Evolutionary conservation across 2,113 vertebrate species (phyloP).

Genomic region (Coturnix japonica): DNA sequence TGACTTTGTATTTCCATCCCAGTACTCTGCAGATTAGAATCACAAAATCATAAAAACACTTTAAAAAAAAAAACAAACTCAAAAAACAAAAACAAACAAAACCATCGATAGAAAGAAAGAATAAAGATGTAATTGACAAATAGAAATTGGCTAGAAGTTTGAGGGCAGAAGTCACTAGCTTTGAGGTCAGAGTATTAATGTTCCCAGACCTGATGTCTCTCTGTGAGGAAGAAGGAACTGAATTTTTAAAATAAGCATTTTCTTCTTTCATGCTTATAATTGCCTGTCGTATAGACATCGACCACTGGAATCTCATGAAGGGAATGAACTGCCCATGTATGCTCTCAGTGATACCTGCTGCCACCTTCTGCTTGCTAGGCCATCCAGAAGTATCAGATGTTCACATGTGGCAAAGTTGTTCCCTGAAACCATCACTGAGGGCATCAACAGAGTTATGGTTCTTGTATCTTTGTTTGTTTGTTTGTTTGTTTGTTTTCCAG

Average conservation of each 20-base stretch:
- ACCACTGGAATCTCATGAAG: not conserved
- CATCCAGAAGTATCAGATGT: not conserved
- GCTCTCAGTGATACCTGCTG: not conserved
- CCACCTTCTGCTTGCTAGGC: not conserved
- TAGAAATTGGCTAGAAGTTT: not conserved
- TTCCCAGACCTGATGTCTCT: not conserved
- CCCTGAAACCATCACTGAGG: not conserved
- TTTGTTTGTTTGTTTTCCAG: not conserved
- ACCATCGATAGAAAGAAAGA: no score
- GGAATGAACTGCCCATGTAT: not conserved
- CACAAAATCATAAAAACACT: no score
- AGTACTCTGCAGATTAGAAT: no score
- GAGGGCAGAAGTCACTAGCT: not conserved
- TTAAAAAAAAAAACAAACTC: no score
- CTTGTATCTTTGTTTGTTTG: not conserved
- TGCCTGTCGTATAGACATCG: not conserved
- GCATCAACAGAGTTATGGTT: not conserved
- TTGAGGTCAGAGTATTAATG: not conserved
- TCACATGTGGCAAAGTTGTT: not conserved
- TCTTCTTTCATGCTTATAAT: not conserved
- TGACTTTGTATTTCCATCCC: no score
- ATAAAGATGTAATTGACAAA: not conserved
- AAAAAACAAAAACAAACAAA: no score
- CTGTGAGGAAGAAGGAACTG: not conserved
- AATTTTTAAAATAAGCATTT: not conserved